Evolutionary conservation across 2,797 vertebrate genomes (phyloP).

Genomic region (Hyperoplus lanceolatus): DNA sequence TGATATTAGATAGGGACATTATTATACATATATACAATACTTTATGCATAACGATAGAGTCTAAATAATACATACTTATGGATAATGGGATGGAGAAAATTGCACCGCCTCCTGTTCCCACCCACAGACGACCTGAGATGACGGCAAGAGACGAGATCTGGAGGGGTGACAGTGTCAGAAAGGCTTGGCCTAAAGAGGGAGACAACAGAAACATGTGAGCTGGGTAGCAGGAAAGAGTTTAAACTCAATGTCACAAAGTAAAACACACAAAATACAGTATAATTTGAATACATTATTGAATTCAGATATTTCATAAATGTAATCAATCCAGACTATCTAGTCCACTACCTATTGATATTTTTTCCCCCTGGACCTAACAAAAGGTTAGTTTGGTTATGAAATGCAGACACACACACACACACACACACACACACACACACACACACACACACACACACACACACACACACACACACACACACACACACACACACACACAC

Average conservation of each 20-base stretch:
- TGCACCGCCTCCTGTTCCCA: constrained; percentile 87
- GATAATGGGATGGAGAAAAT: constrained; percentile 85
- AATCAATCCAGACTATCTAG: not conserved
- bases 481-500: not conserved
- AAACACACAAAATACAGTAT: not conserved
- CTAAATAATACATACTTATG: constrained; percentile 78
- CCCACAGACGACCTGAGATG: constrained; percentile 85
- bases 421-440: not conserved
- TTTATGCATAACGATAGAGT: not conserved
- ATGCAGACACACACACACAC: not conserved
- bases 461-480: not conserved
- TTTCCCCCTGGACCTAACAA: not conserved
- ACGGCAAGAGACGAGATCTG: constrained; percentile 84
- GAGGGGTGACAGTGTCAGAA: constrained; percentile 83
- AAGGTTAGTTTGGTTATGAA: not conserved
- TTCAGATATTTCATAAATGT: not conserved
- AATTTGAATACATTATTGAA: not conserved
- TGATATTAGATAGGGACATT: not conserved
- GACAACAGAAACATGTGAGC: constrained; percentile 12
- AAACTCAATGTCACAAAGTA: not conserved
- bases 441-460: not conserved
- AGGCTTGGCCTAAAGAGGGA: constrained; percentile 76
- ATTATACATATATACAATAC: not conserved
- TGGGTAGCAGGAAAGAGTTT: not conserved
- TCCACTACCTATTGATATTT: not conserved